phyloP scores from a whole-genome alignment of 2,888 invertebrate genomes.

The Smittia aterrima region DNA sequence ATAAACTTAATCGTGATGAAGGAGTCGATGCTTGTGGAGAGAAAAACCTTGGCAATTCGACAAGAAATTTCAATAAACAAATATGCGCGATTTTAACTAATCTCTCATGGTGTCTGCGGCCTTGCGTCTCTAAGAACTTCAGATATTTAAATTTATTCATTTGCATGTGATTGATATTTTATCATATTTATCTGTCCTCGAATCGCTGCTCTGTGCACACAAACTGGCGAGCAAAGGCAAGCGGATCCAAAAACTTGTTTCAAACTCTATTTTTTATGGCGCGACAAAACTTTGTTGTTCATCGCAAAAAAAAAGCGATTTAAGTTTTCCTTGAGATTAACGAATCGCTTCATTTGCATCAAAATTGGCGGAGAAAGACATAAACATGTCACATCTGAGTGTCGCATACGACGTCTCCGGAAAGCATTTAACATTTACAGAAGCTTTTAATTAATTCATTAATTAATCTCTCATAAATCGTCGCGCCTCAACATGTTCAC shows the following conservation, averaged over 20 bases:
- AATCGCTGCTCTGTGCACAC: not conserved
- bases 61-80: constrained; percentile 35
- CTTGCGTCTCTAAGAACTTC: constrained; percentile 29
- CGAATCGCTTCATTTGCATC: not conserved
- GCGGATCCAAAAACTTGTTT: not conserved
- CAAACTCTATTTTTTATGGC: not conserved
- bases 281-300: not conserved
- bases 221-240: not conserved
- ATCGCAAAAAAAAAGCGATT: not conserved
- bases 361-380: not conserved
- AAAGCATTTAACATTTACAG: not conserved
- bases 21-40: not conserved
- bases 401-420: not conserved
- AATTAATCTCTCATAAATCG: not conserved
- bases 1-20: constrained; percentile 15
- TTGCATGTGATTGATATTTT: constrained; percentile 37
- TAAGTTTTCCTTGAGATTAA: not conserved
- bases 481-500: not conserved
- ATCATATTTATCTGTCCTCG: constrained; percentile 29
- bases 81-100: constrained; percentile 5
- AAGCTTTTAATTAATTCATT: constrained; percentile 2
- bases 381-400: not conserved
- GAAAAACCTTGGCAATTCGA: constrained; percentile 39
- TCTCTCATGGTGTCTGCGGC: not conserved
- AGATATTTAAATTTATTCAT: constrained; percentile 28